A percentile compares a stretch with the other conserved stretches of the same genome.
phyloP scores from a whole-genome alignment of 2,888 invertebrate genomes.

The Chaitophorus viminalis region DNA sequence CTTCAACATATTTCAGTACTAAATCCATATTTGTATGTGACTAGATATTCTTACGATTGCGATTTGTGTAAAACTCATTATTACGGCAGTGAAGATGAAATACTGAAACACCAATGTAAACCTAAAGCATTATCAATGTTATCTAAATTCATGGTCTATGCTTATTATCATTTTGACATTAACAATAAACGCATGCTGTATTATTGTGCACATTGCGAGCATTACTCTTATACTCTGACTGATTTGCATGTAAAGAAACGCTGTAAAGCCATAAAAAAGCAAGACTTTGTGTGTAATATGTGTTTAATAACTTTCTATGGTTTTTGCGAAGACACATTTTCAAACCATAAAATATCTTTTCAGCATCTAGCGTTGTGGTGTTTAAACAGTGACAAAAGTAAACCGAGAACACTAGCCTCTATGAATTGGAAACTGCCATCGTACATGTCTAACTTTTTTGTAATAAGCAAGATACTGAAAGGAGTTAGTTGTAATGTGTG shows the following conservation, averaged over 20 bases:
- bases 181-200: not conserved
- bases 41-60: not conserved
- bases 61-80: conserved; percentile 4
- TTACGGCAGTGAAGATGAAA: not conserved
- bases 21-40: not conserved
- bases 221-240: not conserved
- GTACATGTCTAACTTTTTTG: conserved; percentile 22
- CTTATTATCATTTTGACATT: not conserved
- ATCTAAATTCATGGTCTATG: not conserved
- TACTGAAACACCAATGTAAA: conserved; percentile 13
- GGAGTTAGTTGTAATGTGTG: conserved; percentile 8
- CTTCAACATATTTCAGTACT: not conserved
- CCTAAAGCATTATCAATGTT: not conserved
- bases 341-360: conserved; percentile 5
- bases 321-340: not conserved
- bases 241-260: not conserved
- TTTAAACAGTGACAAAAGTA: conserved; percentile 7
- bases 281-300: not conserved
- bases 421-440: not conserved
- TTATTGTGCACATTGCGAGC: conserved; percentile 12
- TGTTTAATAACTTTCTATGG: conserved; percentile 32
- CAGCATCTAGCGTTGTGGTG: conserved; percentile 16
- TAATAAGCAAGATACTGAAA: not conserved
- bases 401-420: not conserved
- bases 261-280: not conserved